Percentiles rank a stretch among this genome's conserved stretches.
Conservation (phyloP, 2,888 invertebrate species). For the Hypolimnas misippus region DNA sequence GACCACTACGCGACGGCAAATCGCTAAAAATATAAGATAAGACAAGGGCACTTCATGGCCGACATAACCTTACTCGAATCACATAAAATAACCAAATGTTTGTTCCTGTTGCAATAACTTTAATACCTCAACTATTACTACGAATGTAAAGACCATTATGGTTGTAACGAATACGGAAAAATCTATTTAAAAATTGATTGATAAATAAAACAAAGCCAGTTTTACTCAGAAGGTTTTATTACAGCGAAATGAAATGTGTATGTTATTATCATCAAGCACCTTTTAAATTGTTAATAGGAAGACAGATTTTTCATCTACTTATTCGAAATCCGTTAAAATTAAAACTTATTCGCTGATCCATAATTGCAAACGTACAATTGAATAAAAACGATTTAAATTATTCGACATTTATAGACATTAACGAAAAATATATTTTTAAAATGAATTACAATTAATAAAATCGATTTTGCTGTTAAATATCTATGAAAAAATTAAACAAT, state of each 20-base stretch:
- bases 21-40: constrained; percentile 78
- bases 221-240: constrained; percentile 18
- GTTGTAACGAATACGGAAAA: constrained; percentile 1
- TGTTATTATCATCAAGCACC: constrained; percentile 29
- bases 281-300: constrained; percentile 25
- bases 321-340: background rate
- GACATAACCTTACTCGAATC: constrained; percentile 69
- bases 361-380: too few species aligned
- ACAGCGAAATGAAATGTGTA: constrained; percentile 15
- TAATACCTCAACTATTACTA: constrained; percentile 3
- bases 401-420: too few species aligned
- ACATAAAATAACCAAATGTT: constrained; percentile 64
- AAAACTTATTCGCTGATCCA: background rate
- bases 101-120: constrained; percentile 57
- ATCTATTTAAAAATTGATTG: constrained; percentile 4
- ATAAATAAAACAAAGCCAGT: constrained; percentile 13
- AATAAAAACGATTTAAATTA: too few species aligned
- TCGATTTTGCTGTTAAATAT: too few species aligned
- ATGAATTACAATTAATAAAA: too few species aligned
- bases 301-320: constrained; percentile 10
- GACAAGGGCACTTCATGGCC: constrained; percentile 75
- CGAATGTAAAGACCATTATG: background rate
- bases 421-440: too few species aligned
- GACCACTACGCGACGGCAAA: constrained; percentile 63
- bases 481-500: too few species aligned